Evolutionary conservation across 1,140 invertebrate species (phyloP), one percentile per base, ranked within the genome.

Genomic region (Planococcus citri): DNA sequence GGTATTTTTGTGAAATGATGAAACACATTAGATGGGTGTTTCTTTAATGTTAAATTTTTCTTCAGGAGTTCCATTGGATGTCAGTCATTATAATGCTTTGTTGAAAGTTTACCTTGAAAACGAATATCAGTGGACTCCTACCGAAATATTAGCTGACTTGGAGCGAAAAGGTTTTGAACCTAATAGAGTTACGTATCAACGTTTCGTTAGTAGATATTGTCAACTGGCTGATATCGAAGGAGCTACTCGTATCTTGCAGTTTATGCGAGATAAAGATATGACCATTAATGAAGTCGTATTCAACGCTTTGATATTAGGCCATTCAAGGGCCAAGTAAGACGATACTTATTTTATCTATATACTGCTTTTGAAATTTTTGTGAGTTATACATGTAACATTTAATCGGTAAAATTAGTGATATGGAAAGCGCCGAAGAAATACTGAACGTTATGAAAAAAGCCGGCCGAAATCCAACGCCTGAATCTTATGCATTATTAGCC

Each of bases 61-160:
- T 61, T 71, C 69, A 79, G 89, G 87, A 73, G 81, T 91, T 17
- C 83, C 85, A 20, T 83, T 93, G 82, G 88, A 91, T 76, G 83
- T 91, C 9, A 88, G 86, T 2, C 91, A 94, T 76, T 94, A 92
- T 75, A 95, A 94, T 83, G 87, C 89, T 12, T 77, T 94, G 12
- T 76, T 95, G 12, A 79, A 86, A 69, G 87, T 92, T 0, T 91
- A 94, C 76, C 76, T 92, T 71, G 89, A 94, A 78, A 94, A 94
- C 79, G 86, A 92, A 74, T 82, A 89, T 76, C 76, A 83, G 27
- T 93, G 94, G 76, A 86, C 86, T 20, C 90, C 91, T 0, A 81
- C 82, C 9, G 83, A 90, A 61, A 88, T 94, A 75, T 79, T 95
- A 4, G 78, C 83, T 27, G 82, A 87, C 74, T 82, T 95, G 74